A percentile compares a stretch with the other conserved stretches of the same genome.
Evolutionary conservation across 2,797 vertebrate genomes (phyloP).

Genomic region (Betta splendens): DNA sequence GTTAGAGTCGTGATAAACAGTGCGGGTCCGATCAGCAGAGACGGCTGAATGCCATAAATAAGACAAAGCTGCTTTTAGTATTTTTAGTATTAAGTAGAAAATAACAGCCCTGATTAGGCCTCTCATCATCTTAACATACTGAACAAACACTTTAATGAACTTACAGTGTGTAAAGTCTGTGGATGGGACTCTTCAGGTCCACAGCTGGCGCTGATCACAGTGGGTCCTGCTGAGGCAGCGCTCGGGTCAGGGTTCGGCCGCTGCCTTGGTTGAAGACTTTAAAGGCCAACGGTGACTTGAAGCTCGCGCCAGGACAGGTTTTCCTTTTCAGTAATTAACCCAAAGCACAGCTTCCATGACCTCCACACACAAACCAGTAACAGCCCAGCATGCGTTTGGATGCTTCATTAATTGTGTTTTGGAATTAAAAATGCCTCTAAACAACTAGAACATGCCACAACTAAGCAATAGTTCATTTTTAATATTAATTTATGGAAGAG

Average conservation of each 20-base stretch:
- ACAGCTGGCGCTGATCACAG: background rate
- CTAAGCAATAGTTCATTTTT: too few species aligned
- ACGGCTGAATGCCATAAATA: background rate
- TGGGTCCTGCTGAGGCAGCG: background rate
- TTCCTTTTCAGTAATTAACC: background rate
- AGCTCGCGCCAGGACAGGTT: background rate
- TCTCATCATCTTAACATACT: background rate
- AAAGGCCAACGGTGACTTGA: background rate
- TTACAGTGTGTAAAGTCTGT: background rate
- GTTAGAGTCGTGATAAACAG: background rate
- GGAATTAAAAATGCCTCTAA: background rate
- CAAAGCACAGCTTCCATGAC: background rate
- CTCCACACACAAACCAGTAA: background rate
- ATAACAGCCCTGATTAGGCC: fast-evolving
- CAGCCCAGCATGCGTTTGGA: background rate
- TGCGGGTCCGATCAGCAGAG: background rate
- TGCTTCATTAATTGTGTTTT: background rate
- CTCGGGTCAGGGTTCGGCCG: background rate
- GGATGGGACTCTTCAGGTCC: background rate
- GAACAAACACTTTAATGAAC: background rate
- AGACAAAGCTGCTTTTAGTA: background rate
- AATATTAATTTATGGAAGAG: too few species aligned
- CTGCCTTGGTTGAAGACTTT: background rate
- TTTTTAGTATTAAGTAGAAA: background rate
- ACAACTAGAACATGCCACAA: too few species aligned